These are phyloP conservation scores for Macaria liturata DNA, from an alignment of 2,888 invertebrate genomes.

Conservation along the genomic window DNA sequence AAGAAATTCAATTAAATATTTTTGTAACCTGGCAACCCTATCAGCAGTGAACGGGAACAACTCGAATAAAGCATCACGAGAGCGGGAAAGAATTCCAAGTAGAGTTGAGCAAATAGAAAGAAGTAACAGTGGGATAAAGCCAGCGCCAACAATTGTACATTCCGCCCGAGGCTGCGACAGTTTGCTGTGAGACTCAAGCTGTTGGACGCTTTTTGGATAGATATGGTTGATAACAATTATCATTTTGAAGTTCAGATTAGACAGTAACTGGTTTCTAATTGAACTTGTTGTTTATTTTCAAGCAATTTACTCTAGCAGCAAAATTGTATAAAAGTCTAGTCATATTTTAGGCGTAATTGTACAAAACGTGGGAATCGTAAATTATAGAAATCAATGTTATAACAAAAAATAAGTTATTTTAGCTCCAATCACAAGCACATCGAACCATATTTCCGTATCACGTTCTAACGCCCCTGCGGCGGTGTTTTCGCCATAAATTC, in stretches of 20 bases:
- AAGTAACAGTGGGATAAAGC: slow-evolving; percentile 64
- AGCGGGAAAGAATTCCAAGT: slow-evolving; percentile 73
- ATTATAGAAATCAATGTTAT: no score
- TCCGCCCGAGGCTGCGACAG: slow-evolving; percentile 55
- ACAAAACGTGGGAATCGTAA: no score
- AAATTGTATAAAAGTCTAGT: no score
- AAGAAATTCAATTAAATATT: no score
- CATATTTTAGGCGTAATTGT: no score
- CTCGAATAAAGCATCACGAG: slow-evolving; percentile 65
- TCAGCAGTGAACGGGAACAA: slow-evolving; percentile 48
- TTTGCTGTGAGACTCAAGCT: slow-evolving; percentile 37
- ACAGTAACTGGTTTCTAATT: no score
- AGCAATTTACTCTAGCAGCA: no score
- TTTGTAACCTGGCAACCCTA: slow-evolving; percentile 11
- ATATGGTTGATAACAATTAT: no score
- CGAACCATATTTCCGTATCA: slow-evolving; percentile 34
- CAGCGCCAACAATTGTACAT: slow-evolving; percentile 73
- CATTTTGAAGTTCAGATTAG: no score
- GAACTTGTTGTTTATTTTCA: no score
- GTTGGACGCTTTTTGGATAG: slow-evolving; percentile 29
- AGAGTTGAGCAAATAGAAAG: slow-evolving; percentile 68
- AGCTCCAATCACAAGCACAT: not conserved
- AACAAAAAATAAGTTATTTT: no score
- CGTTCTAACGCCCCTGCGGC: slow-evolving; percentile 56
- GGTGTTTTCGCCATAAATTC: slow-evolving; percentile 65